Evolutionary conservation across 2,888 invertebrate species (phyloP).

Genomic region (Cephus spinipes): DNA sequence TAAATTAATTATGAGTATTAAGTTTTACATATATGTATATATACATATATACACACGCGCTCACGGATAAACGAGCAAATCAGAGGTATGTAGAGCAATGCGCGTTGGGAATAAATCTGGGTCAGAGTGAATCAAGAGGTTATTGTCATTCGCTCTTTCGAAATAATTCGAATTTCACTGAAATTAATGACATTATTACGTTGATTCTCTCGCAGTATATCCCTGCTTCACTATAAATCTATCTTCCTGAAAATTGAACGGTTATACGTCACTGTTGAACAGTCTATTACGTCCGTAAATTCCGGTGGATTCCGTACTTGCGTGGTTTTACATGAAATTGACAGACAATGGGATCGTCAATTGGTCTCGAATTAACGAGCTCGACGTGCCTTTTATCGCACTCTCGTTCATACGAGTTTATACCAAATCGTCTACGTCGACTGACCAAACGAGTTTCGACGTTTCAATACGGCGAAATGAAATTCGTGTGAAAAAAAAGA

Average conservation of each 20-base stretch:
- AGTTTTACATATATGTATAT: too few species aligned
- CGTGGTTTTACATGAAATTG: conserved; percentile 15
- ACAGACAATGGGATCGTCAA: conserved; percentile 32
- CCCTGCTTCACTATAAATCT: not conserved
- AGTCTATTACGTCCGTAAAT: conserved; percentile 36
- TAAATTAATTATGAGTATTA: too few species aligned
- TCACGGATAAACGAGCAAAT: not conserved
- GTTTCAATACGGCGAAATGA: not conserved
- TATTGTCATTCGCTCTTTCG: conserved; percentile 54
- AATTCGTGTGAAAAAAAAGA: not conserved
- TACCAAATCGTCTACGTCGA: not conserved
- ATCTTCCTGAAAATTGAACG: conserved; percentile 24
- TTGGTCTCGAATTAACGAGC: conserved; percentile 29
- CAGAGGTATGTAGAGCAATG: not conserved
- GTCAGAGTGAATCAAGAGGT: conserved; percentile 52
- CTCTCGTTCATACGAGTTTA: not conserved
- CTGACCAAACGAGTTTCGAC: not conserved
- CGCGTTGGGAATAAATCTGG: conserved; percentile 42
- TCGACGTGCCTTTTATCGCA: not conserved
- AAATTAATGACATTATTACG: conserved; percentile 42
- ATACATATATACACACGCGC: too few species aligned
- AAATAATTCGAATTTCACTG: conserved; percentile 41
- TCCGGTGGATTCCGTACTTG: conserved; percentile 19
- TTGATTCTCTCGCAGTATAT: conserved; percentile 9
- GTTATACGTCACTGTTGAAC: conserved; percentile 32